Conservation (phyloP, 2,888 invertebrate genomes). For the Odiellus spinosus region DNA sequence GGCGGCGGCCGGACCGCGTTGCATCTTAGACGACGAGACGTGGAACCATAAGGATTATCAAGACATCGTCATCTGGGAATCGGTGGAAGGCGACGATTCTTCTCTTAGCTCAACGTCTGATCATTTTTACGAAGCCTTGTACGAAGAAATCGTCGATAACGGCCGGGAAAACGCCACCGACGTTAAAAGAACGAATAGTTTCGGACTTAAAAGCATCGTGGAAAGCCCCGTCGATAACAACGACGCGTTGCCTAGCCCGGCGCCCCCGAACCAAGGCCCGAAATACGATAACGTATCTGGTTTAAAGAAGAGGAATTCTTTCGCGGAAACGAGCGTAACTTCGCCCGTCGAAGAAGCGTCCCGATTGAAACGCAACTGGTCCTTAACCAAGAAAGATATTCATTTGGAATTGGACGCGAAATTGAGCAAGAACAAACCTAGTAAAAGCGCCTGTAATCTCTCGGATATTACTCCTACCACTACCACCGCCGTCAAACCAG, state of each 20-base stretch:
- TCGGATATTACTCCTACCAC: constrained; percentile 10
- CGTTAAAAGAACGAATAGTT: too few species aligned
- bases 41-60: too few species aligned
- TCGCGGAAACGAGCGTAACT: not conserved
- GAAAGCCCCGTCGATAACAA: constrained; percentile 7
- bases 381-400: constrained; percentile 39
- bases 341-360: constrained; percentile 1
- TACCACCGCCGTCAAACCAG: constrained; percentile 6
- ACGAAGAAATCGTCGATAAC: constrained; percentile 7
- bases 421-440: constrained; percentile 29
- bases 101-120: not conserved
- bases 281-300: constrained; percentile 3
- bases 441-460: constrained; percentile 25
- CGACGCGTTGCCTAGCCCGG: not conserved
- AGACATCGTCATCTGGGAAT: too few species aligned
- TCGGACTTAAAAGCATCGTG: constrained; percentile 4
- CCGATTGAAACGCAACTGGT: constrained; percentile 33
- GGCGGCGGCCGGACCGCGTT: too few species aligned
- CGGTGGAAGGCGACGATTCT: too few species aligned
- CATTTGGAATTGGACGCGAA: constrained; percentile 36
- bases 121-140: constrained; percentile 14
- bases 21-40: too few species aligned
- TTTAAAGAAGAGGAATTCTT: not conserved
- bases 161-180: constrained; percentile 6
- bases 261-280: constrained; percentile 6